Evolutionary conservation across 2,797 vertebrate species (phyloP).

Genomic region (Hozukius guyotensis): DNA sequence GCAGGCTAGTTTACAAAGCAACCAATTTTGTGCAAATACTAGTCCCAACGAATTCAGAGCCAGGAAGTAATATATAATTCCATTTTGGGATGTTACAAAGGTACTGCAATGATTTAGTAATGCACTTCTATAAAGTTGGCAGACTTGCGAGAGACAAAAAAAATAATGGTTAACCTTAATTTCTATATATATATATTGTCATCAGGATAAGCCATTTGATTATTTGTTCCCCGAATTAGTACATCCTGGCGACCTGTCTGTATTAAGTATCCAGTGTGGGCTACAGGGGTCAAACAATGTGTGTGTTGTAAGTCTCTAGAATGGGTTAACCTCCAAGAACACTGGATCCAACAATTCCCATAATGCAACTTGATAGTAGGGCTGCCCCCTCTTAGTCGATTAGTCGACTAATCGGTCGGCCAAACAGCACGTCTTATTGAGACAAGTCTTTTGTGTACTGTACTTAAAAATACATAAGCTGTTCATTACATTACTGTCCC

Average conservation of each 20-base stretch:
- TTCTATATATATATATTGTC: too few species aligned
- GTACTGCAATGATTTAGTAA: neutral
- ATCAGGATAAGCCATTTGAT: neutral
- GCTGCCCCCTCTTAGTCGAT: too few species aligned
- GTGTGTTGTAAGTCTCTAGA: neutral
- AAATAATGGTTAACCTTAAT: too few species aligned
- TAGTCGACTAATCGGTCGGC: too few species aligned
- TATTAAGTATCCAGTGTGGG: too few species aligned
- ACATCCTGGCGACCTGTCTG: neutral
- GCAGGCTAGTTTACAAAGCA: constrained; percentile 4
- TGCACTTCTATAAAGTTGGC: neutral
- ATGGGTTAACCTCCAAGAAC: neutral
- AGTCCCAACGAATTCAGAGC: neutral
- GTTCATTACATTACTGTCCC: neutral
- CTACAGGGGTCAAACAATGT: neutral
- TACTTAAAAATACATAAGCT: neutral
- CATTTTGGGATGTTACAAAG: too few species aligned
- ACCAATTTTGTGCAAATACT: constrained; percentile 3
- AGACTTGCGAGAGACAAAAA: neutral
- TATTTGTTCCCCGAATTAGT: neutral
- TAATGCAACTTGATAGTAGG: neutral
- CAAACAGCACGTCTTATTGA: neutral
- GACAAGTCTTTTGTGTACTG: neutral
- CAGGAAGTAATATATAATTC: neutral
- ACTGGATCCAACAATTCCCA: neutral